Evolutionary conservation across 1,140 invertebrate species (phyloP), one percentile per base, ranked within the genome.

Genomic region (Tetramorium parvispinum): DNA sequence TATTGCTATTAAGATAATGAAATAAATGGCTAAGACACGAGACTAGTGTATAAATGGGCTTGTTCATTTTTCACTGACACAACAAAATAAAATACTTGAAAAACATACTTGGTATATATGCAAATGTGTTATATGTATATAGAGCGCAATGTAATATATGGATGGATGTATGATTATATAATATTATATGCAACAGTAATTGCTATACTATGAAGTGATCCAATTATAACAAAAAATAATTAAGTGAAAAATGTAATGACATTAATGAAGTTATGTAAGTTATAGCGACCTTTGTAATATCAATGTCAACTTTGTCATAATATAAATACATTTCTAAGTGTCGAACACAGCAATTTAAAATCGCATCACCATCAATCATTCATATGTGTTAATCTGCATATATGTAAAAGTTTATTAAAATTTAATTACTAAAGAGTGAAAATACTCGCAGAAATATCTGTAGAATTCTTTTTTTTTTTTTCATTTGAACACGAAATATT

Each of bases 11-110:
- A 24, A 10, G 5, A 24, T 40, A 53, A 65, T 68, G 27, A 55
- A 79, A 68, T 55, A 79, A 66, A 55, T 79, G 77, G 49, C 49
- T 68, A n/a, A 55, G 0, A 40, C 24, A 81, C 37, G 16, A 68
- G 77, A 81, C 77, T 81, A 81, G 77, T n/a, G n/a, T 79, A 24
- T 21, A 77, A 63, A 37, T 37, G 46, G 16, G 46, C n/a, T 79
- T 53, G 6, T 51, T 46, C n/a, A 68, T 68, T 53, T 55, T 68
- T 81, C n/a, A 66, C 63, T 51, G 59, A 78, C 24, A 53, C 13
- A 37, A 53, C 51, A 68, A 68, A 66, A 37, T 63, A 66, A 66
- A 55, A 65, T n/a, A 40, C 7, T 46, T 59, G n/a, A 51, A 79
- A 79, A 79, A 40, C 49, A 24, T 61, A 46, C 18, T 51, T 51